A percentile compares a stretch with the other conserved stretches of the same genome.
These are phyloP conservation scores for Drosophila albomicans DNA, from an alignment of 1,140 invertebrate genomes.

Conservation along the genomic window DNA sequence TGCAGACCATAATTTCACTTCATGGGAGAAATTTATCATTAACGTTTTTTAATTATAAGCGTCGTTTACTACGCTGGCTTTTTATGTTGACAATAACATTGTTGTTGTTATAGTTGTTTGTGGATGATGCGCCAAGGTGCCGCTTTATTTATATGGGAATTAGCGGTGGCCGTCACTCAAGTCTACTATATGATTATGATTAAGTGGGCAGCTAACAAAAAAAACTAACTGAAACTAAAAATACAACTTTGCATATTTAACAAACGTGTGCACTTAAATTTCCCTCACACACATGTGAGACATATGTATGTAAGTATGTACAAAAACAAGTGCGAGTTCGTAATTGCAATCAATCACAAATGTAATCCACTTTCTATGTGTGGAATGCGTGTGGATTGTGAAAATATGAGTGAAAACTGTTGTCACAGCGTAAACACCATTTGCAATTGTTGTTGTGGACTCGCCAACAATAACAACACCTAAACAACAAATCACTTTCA, in stretches of 20 bases:
- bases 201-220: conserved; percentile 15
- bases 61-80: conserved; percentile 26
- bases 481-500: conserved; percentile 58
- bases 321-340: not conserved
- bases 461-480: conserved; percentile 5
- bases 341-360: conserved; percentile 25
- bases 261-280: conserved; percentile 18
- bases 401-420: conserved; percentile 25
- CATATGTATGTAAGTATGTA: not conserved
- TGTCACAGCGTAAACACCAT: conserved; percentile 43
- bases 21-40: conserved; percentile 69
- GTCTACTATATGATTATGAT: conserved; percentile 19
- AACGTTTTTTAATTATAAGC: conserved; percentile 49
- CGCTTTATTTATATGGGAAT: conserved; percentile 40
- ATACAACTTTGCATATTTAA: conserved; percentile 9
- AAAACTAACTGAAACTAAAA: conserved; percentile 1
- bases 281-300: conserved; percentile 9
- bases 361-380: conserved; percentile 44
- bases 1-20: conserved; percentile 65
- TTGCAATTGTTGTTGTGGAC: conserved; percentile 25
- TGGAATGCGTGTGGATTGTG: conserved; percentile 8
- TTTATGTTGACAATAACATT: conserved; percentile 35
- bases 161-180: conserved; percentile 18
- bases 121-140: conserved; percentile 24
- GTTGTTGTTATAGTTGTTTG: conserved; percentile 17